Conservation (phyloP, 2,113 vertebrate genomes). For the Thermophis baileyi region DNA sequence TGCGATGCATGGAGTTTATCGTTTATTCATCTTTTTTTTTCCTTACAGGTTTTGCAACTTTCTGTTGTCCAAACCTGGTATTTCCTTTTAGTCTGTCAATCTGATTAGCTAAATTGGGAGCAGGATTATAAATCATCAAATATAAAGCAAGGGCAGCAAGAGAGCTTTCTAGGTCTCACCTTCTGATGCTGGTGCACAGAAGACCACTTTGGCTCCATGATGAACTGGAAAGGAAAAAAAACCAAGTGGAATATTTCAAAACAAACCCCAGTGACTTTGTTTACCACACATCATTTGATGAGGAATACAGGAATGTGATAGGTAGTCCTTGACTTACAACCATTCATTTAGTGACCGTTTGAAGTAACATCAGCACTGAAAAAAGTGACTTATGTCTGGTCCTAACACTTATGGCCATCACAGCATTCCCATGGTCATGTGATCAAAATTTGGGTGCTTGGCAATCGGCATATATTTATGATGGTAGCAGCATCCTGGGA, state of each 20-base stretch:
- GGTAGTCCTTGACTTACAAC: not conserved
- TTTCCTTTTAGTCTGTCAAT: not conserved
- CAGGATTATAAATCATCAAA: not conserved
- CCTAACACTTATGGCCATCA: not conserved
- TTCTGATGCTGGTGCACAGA: constrained; percentile 40
- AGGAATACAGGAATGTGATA: not conserved
- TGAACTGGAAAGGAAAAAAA: not conserved
- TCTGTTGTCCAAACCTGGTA: not conserved
- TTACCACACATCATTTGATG: not conserved
- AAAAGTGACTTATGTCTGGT: not conserved
- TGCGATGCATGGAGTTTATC: not conserved
- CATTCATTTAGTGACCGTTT: not conserved
- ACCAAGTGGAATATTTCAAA: not conserved
- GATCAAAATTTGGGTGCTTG: not conserved
- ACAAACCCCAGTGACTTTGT: not conserved
- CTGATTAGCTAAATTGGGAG: not conserved
- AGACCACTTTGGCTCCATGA: constrained; percentile 29
- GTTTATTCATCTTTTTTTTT: not conserved
- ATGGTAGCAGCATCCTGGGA: not conserved
- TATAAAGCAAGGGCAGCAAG: not conserved
- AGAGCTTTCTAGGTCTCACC: not conserved
- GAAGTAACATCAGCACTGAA: not conserved
- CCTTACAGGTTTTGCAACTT: not conserved
- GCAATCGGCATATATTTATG: not conserved
- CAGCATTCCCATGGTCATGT: not conserved